phyloP scores from a whole-genome alignment of 1,140 invertebrate genomes.

The Thaumatotibia leucotreta region DNA sequence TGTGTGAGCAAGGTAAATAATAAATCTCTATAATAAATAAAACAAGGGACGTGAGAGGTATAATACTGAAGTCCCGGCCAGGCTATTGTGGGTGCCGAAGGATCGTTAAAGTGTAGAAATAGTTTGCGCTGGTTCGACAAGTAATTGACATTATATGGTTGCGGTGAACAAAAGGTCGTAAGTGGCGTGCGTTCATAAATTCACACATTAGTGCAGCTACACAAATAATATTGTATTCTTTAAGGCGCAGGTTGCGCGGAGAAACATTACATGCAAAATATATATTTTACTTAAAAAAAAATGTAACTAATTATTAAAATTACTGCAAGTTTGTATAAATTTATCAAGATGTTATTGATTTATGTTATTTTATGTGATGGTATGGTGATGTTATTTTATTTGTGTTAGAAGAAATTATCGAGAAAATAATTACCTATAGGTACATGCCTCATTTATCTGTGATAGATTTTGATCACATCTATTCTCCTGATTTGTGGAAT shows the following conservation, averaged over 20 bases:
- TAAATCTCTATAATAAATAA: slow-evolving; percentile 76
- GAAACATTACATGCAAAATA: not conserved
- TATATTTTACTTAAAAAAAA: too few species aligned
- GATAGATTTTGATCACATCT: too few species aligned
- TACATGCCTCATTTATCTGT: too few species aligned
- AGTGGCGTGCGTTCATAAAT: not conserved
- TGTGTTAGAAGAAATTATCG: too few species aligned
- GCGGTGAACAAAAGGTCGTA: not conserved
- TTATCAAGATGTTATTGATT: too few species aligned
- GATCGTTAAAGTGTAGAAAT: slow-evolving; percentile 71
- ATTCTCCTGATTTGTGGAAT: too few species aligned
- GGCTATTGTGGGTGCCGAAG: slow-evolving; percentile 58
- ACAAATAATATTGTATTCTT: not conserved
- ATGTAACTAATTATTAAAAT: too few species aligned
- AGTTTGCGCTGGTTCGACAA: slow-evolving; percentile 42
- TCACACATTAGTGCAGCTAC: not conserved
- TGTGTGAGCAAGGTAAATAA: slow-evolving; percentile 72
- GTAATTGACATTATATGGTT: not conserved
- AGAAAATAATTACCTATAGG: too few species aligned
- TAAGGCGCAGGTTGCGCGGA: not conserved
- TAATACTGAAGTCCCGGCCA: slow-evolving; percentile 29
- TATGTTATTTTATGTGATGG: too few species aligned
- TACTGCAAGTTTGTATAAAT: too few species aligned
- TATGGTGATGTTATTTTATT: too few species aligned
- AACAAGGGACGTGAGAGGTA: slow-evolving; percentile 71